Evolutionary conservation across 2,888 invertebrate genomes (phyloP).

Genomic region (Drosophila lacicola): DNA sequence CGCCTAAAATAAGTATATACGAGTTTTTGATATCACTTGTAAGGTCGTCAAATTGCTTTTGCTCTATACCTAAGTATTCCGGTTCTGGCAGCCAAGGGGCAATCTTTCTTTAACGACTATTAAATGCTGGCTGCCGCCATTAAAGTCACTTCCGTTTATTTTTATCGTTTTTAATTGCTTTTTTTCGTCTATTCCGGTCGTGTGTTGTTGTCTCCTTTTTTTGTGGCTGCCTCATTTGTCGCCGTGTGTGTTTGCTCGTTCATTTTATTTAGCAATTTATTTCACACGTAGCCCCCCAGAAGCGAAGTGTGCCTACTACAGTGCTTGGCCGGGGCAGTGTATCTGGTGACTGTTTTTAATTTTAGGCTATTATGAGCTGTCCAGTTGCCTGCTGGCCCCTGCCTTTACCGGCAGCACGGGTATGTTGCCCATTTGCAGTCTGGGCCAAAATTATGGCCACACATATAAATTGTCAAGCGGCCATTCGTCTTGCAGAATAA

Average conservation of each 20-base stretch:
- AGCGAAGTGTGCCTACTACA: conserved; percentile 38
- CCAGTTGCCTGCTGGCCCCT: conserved; percentile 10
- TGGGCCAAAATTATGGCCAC: conserved; percentile 71
- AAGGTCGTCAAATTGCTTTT: conserved; percentile 10
- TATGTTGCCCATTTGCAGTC: conserved; percentile 32
- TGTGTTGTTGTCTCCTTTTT: conserved; percentile 21
- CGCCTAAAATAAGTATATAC: background rate
- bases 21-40: conserved; percentile 15
- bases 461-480: conserved; percentile 83
- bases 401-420: background rate
- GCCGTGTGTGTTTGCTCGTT: conserved; percentile 76
- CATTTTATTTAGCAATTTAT: conserved; percentile 82
- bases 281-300: conserved; percentile 67
- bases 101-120: conserved; percentile 51
- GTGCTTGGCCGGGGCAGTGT: conserved; percentile 42
- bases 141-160: conserved; percentile 72
- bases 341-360: conserved; percentile 78
- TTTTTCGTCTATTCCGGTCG: conserved; percentile 22
- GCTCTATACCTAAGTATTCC: conserved; percentile 2
- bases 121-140: conserved; percentile 63
- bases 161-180: conserved; percentile 81
- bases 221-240: conserved; percentile 70
- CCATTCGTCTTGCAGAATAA: conserved; percentile 84
- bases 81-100: conserved; percentile 6
- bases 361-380: conserved; percentile 78